Evolutionary conservation across 2,113 vertebrate genomes (phyloP).

Genomic region (Butastur rufipennis): DNA sequence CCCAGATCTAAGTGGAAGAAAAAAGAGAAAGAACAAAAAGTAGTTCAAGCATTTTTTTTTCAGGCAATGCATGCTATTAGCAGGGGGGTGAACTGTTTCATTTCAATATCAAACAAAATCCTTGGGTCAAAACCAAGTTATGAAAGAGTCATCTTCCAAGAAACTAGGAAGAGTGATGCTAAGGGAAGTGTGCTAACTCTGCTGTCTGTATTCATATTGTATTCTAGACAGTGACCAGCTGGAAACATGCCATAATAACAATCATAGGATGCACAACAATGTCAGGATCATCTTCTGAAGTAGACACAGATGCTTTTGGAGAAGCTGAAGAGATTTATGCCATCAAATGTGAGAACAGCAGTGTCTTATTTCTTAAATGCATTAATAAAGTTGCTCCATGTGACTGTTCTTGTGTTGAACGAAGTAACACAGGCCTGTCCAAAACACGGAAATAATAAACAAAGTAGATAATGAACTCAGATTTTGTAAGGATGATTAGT

Average conservation of each 20-base stretch:
- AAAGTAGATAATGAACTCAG: neutral
- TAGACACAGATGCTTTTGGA: neutral
- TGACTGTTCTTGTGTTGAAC: neutral
- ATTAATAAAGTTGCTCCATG: neutral
- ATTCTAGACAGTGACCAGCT: neutral
- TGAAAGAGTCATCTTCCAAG: neutral
- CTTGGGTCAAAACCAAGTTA: neutral
- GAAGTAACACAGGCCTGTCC: neutral
- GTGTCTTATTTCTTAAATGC: neutral
- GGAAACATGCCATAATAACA: neutral
- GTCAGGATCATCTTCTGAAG: neutral
- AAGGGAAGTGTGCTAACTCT: neutral
- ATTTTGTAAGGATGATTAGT: neutral
- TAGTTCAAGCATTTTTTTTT: neutral
- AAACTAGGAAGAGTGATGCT: neutral
- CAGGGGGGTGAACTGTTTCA: neutral
- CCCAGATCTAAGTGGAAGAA: neutral
- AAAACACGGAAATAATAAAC: neutral
- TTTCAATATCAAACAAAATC: neutral
- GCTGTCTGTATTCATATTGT: neutral
- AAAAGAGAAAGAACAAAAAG: neutral
- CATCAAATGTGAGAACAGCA: neutral
- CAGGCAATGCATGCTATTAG: neutral
- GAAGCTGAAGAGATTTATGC: neutral
- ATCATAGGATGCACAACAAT: neutral